Evolutionary conservation across 2,113 vertebrate species (phyloP), one percentile per base, ranked within the genome.

Genomic region (Otocyon megalotis): DNA sequence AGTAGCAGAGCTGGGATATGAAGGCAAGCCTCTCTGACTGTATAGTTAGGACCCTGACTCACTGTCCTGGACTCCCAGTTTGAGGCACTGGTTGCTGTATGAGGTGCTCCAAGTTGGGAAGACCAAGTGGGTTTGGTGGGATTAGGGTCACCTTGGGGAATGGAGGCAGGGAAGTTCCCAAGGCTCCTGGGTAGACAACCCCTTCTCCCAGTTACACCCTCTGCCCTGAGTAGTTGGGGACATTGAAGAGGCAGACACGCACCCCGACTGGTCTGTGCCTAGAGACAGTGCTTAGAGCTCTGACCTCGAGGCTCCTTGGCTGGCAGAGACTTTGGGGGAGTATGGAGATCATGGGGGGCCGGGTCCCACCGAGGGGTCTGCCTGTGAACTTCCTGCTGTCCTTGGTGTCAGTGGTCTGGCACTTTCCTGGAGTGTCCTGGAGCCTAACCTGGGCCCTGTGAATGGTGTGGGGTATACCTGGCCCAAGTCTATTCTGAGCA

Each of bases 91-190:
- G 77, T 54, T 89, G 90, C 79, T 76, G 15, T 5, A 65, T 35
- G 28, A 56, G 77, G 10, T 62, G 17, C 71, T 94, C 67, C 72
- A 77, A 77, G 48, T 62, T 86, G 32, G 80, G 93, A 91, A 94
- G 72, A 65, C 43, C 69, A 65, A 28, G 76, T 30, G 5, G 50
- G 3, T 54, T 30, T 62, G 62, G 89, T 77, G 28, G 16, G 24
- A 19, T 77, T 84, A 54, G 82, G 56, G 67, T 62, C 53, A 69
- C 90, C 85, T 35, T 53, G 53, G 79, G 48, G 8, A 48, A 28
- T 8, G 17, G 83, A 35, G 54, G 74, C 54, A 50, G 26, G 85
- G n/a, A 54, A 8, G 35, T 35, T 88, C 16, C 91, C 3, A 10
- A 80, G 60, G 48, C 24, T 95, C 4, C 58, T 90, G 79, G 53